Conservation (phyloP, 2,797 vertebrate species). For the Pangasius mekongensis region DNA sequence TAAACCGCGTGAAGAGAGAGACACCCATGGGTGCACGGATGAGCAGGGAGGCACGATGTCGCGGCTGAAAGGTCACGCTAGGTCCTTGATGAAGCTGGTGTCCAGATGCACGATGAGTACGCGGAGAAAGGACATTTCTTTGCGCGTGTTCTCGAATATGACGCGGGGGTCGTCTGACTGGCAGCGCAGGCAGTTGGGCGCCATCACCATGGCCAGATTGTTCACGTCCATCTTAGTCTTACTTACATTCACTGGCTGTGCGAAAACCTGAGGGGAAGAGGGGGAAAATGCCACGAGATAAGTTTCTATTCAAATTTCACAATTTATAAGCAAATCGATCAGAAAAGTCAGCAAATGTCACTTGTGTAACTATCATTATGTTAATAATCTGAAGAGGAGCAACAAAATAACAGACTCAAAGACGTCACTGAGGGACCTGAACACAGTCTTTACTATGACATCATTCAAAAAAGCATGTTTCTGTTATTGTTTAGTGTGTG, state of each 20-base stretch:
- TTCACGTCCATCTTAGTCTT: conserved; percentile 86
- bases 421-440: neutral
- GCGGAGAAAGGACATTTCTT: conserved; percentile 84
- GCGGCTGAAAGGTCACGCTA: conserved; percentile 66
- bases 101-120: conserved; percentile 83
- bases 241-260: conserved; percentile 81
- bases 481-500: neutral
- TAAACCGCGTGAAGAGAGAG: neutral
- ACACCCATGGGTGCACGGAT: neutral
- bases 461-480: neutral
- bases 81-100: conserved; percentile 76
- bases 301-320: neutral
- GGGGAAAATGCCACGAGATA: neutral
- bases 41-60: neutral
- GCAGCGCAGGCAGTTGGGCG: conserved; percentile 83
- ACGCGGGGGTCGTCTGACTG: conserved; percentile 80
- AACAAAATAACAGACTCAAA: neutral
- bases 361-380: neutral
- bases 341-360: neutral
- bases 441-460: neutral
- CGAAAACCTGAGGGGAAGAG: conserved; percentile 72
- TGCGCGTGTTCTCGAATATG: conserved; percentile 83
- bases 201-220: conserved; percentile 86
- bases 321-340: neutral
- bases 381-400: neutral